phyloP scores from a whole-genome alignment of 2,797 vertebrate genomes.

The Pipistrellus pipistrellus region DNA sequence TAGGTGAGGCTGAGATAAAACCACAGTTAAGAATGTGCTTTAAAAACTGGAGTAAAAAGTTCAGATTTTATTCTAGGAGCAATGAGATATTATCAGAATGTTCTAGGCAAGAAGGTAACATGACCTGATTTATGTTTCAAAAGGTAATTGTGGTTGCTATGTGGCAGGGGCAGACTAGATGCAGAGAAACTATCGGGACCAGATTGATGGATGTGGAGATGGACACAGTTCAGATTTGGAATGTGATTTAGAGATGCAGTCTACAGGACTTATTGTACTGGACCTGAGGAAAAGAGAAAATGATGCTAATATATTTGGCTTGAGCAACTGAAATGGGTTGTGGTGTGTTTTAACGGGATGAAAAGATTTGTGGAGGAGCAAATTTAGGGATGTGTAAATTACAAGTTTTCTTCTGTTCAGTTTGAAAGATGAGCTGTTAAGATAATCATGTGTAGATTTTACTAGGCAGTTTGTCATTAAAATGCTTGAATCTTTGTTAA shows the following conservation, averaged over 20 bases:
- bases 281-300: constrained; percentile 2
- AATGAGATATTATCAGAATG: neutral
- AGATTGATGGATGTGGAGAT: neutral
- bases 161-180: neutral
- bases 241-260: neutral
- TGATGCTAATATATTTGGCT: neutral
- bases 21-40: neutral
- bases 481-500: constrained; percentile 43
- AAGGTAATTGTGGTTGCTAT: neutral
- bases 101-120: neutral
- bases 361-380: constrained; percentile 22
- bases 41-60: neutral
- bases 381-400: constrained; percentile 34
- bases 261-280: neutral
- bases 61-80: constrained; percentile 3
- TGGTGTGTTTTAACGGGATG: constrained; percentile 9
- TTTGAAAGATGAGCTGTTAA: neutral
- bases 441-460: constrained; percentile 25
- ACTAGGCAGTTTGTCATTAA: neutral
- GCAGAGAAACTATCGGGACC: neutral
- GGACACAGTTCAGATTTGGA: neutral
- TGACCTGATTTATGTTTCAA: neutral
- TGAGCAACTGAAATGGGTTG: neutral
- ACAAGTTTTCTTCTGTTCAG: constrained; percentile 20
- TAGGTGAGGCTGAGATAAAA: neutral